phyloP scores from a whole-genome alignment of 2,113 vertebrate species.

The Alces alces region DNA sequence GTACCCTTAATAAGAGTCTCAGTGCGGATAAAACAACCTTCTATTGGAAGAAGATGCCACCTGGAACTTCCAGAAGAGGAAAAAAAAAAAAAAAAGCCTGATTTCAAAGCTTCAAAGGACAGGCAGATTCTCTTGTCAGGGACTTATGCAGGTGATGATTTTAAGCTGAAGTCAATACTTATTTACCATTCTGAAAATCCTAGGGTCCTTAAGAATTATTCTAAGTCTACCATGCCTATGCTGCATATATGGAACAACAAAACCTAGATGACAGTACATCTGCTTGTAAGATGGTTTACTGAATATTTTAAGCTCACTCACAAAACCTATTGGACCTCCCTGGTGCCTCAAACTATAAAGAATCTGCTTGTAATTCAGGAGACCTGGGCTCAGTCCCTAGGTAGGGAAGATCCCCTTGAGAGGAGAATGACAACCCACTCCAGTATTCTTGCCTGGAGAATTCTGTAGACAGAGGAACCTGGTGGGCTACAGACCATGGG shows the following conservation, averaged over 20 bases:
- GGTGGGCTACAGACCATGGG: background rate
- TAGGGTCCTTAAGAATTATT: background rate
- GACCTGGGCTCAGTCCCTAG: background rate
- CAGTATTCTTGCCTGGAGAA: background rate
- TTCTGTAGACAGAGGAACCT: background rate
- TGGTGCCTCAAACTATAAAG: background rate
- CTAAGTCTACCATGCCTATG: background rate
- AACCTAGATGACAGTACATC: background rate
- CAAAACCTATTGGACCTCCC: background rate
- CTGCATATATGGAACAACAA: background rate
- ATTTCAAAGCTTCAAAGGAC: background rate
- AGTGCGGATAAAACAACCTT: background rate
- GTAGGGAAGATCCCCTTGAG: background rate
- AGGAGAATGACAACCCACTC: background rate
- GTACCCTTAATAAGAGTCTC: background rate
- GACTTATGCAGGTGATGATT: background rate
- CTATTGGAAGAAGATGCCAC: background rate
- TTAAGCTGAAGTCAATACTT: background rate
- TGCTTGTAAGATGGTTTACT: background rate
- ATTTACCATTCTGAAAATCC: background rate
- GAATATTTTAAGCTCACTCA: background rate
- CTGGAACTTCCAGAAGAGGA: background rate
- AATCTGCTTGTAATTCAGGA: background rate
- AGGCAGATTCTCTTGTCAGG: background rate
- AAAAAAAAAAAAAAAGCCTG: background rate